Base-by-base conservation (phyloP, 2,888 invertebrate species). In the Agrochola lychnidis region DNA sequence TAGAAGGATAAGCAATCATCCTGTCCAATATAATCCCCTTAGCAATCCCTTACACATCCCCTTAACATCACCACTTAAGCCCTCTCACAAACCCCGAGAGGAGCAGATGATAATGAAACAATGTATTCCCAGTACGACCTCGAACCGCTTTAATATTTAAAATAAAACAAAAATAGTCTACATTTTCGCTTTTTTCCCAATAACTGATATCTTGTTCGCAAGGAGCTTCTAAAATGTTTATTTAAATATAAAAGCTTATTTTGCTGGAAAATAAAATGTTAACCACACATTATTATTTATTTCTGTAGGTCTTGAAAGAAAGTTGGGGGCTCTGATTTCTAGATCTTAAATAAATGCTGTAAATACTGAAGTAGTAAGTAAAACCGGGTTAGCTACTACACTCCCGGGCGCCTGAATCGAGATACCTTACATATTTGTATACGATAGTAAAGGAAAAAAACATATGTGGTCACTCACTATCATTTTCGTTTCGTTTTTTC, bases 1-100 rank as follows among this genome's bases (percentile, higher is more conserved):
- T 12, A 62, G 2, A 40, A 68, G 59, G 42, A 19, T 19, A 25
- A 22, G 30, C 42, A 59, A 76, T 61, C 73, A 61, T 61, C 51
- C 22, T 61, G 73, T 76, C 76, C 16, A 73, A 72, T 61, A 45
- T 53, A 72, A 80, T 81, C 25, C 45, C 36, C 42, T 53, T 36
- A 45, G 36, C 25, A 61, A 76, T 51, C 73, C 36, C 36, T 59
- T 51, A 42, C 57, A 73, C 19, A 36, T 42, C 25, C 53, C 53
- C 53, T 73, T n/a, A 19, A 79, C 40, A 45, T 61, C 81, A 80
- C 42, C 61, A 53, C 73, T 61, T 81, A 76, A 79, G 40, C 30
- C 51, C 70, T 70, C 30, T 59, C n/a, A 79, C 70, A 42, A 70
- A 59, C 7, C 79, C 57, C 30, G 22, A 3, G 57, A 48, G 78